phyloP scores from a whole-genome alignment of 2,888 invertebrate species.

The Synergus gifuensis region DNA sequence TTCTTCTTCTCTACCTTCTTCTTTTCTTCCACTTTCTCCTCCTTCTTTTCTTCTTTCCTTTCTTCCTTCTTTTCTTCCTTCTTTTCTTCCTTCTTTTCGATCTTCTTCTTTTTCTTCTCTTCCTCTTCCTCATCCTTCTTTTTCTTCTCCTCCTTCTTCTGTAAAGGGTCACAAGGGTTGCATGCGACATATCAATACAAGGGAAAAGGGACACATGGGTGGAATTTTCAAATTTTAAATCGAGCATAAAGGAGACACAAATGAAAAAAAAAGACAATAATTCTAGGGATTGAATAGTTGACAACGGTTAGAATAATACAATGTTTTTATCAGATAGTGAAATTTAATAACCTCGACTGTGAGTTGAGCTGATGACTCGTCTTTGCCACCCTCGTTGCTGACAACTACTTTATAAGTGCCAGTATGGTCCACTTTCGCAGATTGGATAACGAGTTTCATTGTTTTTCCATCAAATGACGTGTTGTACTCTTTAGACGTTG shows the following conservation, averaged over 20 bases:
- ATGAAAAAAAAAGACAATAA: not conserved
- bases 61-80: conserved; percentile 72
- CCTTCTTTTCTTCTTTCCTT: conserved; percentile 72
- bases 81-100: conserved; percentile 74
- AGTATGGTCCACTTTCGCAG: conserved; percentile 85
- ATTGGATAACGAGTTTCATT: conserved; percentile 88
- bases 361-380: conserved; percentile 91
- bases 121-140: conserved; percentile 68
- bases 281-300: not conserved
- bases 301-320: not conserved
- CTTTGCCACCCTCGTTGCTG: conserved; percentile 94
- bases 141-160: conserved; percentile 66
- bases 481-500: conserved; percentile 87
- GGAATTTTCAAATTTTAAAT: not conserved
- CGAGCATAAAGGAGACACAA: not conserved
- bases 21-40: conserved; percentile 60
- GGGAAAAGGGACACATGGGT: not conserved
- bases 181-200: conserved; percentile 62
- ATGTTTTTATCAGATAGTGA: not conserved
- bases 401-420: conserved; percentile 92
- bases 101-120: conserved; percentile 64
- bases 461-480: conserved; percentile 91
- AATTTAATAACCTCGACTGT: conserved; percentile 81
- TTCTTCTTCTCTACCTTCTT: conserved; percentile 58
- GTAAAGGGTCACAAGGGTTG: conserved; percentile 59